phyloP scores from a whole-genome alignment of 2,113 vertebrate species.

The Naja naja region DNA sequence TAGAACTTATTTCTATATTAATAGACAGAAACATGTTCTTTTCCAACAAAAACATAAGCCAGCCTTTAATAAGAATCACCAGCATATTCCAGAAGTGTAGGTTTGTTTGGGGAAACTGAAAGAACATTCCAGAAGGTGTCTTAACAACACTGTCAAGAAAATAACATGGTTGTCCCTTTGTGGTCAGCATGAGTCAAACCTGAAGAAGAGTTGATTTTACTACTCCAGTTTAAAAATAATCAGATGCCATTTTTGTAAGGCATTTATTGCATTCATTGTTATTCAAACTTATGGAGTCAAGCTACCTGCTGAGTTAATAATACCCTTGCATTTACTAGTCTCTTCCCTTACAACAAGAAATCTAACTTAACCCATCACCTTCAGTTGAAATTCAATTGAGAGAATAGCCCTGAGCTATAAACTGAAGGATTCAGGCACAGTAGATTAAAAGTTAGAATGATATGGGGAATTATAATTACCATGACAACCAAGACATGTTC shows the following conservation, averaged over 20 bases:
- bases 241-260: slow-evolving; percentile 50
- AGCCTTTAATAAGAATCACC: not conserved
- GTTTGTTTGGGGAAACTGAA: not conserved
- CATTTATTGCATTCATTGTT: slow-evolving; percentile 58
- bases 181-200: not conserved
- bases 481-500: slow-evolving; percentile 9
- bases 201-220: slow-evolving; percentile 20
- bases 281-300: slow-evolving; percentile 44
- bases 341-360: slow-evolving; percentile 46
- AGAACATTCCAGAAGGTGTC: not conserved
- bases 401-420: not conserved
- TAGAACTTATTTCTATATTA: slow-evolving; percentile 63
- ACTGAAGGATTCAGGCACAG: not conserved
- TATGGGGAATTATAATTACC: not conserved
- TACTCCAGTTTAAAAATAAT: slow-evolving; percentile 60
- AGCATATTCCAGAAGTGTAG: not conserved
- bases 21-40: slow-evolving; percentile 60
- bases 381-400: not conserved
- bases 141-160: not conserved
- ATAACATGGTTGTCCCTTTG: not conserved
- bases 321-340: slow-evolving; percentile 29
- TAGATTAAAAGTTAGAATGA: not conserved
- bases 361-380: slow-evolving; percentile 2
- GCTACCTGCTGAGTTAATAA: slow-evolving; percentile 43
- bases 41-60: slow-evolving; percentile 57